Conservation (phyloP, 2,888 invertebrate species). For the Calliphora vomitoria region DNA sequence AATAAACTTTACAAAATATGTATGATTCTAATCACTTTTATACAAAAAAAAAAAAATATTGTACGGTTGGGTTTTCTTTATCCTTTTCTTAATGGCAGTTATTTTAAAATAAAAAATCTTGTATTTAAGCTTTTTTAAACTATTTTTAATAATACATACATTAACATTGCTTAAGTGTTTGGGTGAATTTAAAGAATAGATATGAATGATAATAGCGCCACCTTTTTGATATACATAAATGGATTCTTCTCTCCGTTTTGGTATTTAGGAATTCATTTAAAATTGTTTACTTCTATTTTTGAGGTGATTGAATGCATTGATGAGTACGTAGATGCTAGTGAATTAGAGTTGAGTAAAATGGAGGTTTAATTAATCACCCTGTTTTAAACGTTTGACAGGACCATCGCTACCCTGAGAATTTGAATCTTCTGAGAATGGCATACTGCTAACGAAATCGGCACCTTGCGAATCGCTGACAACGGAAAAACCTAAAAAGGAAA, state of each 20-base stretch:
- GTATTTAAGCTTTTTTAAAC: conserved; percentile 6
- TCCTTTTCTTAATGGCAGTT: conserved; percentile 57
- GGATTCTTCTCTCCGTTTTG: neutral
- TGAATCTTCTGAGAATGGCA: conserved; percentile 95
- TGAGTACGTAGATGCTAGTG: conserved; percentile 15
- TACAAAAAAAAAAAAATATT: conserved; percentile 13
- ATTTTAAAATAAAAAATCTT: conserved; percentile 27
- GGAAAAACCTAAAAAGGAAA: conserved; percentile 89
- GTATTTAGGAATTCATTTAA: conserved; percentile 21
- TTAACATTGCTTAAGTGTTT: conserved; percentile 54
- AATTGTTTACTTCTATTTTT: neutral
- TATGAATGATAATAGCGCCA: conserved; percentile 13
- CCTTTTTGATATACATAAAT: neutral
- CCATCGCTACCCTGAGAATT: conserved; percentile 94
- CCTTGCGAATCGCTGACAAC: conserved; percentile 96
- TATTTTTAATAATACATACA: conserved; percentile 62
- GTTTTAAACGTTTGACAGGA: conserved; percentile 91
- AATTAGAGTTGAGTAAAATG: conserved; percentile 18
- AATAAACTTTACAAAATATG: conserved; percentile 32
- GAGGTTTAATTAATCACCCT: conserved; percentile 84
- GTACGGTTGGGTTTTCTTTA: neutral
- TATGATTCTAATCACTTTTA: conserved; percentile 5
- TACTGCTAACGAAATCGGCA: conserved; percentile 93
- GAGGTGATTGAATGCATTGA: neutral
- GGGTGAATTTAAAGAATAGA: neutral